Evolutionary conservation across 1,140 invertebrate genomes (phyloP), one percentile per base, ranked within the genome.

Genomic region (Frieseomelitta varia): DNA sequence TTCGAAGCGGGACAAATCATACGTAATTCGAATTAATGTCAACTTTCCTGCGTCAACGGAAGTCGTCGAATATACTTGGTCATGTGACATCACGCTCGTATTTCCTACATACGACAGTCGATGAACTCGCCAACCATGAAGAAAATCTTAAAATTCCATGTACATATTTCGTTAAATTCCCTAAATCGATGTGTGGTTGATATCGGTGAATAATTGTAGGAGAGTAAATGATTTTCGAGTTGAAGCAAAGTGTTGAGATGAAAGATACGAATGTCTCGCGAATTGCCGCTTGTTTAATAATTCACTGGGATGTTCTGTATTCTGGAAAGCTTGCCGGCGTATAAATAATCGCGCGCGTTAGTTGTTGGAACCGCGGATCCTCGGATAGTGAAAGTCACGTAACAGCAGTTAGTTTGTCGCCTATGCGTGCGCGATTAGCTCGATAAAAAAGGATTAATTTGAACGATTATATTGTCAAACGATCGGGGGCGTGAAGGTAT

Each of bases 391-490:
- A 47, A 56, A 77, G 73, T 77, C 81, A 68, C 81, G 80, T 67
- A 81, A 53, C 17, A 47, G 79, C 3, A 61, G 80, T 76, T 74
- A 76, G 80, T 34, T 76, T 30, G 30, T 63, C 63, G 65, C 30
- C 53, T 73, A 58, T 73, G 19, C 61, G 34, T 67, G n/a, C 67
- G 51, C 53, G 19, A 34, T 2, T n/a, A n/a, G 53, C 73, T 68
- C 76, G 79, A 79, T 69, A 81, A 81, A 81, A 56, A 75, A 80
- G 67, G 77, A 79, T 72, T 73, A 73, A 84, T 84, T 55, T 11
- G 51, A 84, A 84, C 68, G 83, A 84, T 81, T 34, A 55, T 72
- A 30, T 76, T 76, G 76, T 81, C 84, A 81, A 81, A 51, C 27
- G 53, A 63, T 73, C 71, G 61, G 53, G 51, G 55, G 30, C 51